phyloP scores from a whole-genome alignment of 2,797 vertebrate species.

The Melanogrammus aeglefinus region DNA sequence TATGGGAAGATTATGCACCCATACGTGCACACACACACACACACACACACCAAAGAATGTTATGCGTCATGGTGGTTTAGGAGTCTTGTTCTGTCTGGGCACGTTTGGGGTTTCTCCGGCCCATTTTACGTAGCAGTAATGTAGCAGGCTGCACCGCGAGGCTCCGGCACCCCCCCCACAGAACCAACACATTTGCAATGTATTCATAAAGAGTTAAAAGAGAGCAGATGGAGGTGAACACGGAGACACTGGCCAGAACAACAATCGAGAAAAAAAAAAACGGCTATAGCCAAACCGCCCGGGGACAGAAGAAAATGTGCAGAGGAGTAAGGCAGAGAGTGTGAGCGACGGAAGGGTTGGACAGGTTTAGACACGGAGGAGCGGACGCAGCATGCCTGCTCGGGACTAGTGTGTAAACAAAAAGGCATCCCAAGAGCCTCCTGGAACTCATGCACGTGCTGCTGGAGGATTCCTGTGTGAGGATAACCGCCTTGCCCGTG shows the following conservation, averaged over 20 bases:
- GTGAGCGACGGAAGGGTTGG: constrained; percentile 8
- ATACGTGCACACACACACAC: background rate
- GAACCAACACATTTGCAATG: background rate
- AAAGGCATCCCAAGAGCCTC: background rate
- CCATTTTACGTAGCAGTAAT: background rate
- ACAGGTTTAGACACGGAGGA: constrained; percentile 38
- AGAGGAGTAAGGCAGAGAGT: constrained; percentile 9
- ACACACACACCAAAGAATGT: constrained; percentile 4
- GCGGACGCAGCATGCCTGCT: background rate
- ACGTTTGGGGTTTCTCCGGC: constrained; percentile 31
- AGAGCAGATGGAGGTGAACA: background rate
- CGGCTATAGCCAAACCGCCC: constrained; percentile 6
- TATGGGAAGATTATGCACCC: background rate
- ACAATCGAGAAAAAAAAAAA: background rate
- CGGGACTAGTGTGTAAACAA: background rate
- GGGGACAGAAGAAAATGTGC: constrained; percentile 13
- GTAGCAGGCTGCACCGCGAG: background rate
- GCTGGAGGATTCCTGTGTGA: background rate
- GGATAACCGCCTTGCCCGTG: background rate
- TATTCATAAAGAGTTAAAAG: background rate
- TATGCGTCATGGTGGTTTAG: constrained; percentile 41
- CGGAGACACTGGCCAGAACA: constrained; percentile 1
- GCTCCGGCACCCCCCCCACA: background rate
- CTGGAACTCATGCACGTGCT: background rate
- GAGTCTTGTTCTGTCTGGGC: constrained; percentile 51